phyloP scores from a whole-genome alignment of 2,888 invertebrate species.

The Odontothrips loti region DNA sequence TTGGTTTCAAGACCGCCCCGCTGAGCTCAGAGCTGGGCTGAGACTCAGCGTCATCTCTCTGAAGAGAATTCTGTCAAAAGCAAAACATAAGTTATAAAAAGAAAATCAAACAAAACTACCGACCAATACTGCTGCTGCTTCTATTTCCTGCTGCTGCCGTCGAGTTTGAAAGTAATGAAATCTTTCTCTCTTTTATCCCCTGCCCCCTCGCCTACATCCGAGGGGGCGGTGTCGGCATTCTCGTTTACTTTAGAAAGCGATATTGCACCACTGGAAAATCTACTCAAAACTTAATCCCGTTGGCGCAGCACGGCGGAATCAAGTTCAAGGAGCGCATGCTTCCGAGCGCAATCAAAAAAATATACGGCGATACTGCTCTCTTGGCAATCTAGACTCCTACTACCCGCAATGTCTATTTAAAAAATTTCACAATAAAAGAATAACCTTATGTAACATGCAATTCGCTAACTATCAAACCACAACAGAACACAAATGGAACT shows the following conservation, averaged over 20 bases:
- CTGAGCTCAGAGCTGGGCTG: constrained; percentile 16
- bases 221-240: constrained; percentile 19
- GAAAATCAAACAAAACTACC: constrained; percentile 16
- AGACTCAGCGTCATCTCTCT: constrained; percentile 21
- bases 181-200: not conserved
- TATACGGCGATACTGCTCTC: not conserved
- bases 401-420: not conserved
- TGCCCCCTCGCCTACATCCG: not conserved
- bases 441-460: not conserved
- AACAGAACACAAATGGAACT: constrained; percentile 7
- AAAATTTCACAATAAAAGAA: not conserved
- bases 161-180: constrained; percentile 22
- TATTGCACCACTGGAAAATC: constrained; percentile 24
- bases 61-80: constrained; percentile 16
- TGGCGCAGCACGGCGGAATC: constrained; percentile 10
- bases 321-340: constrained; percentile 16
- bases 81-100: constrained; percentile 21
- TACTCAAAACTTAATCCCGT: constrained; percentile 17
- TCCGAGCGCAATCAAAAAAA: constrained; percentile 7
- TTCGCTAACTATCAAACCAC: constrained; percentile 19
- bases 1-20: constrained; percentile 10
- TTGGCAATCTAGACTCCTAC: not conserved
- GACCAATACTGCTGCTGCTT: constrained; percentile 10
- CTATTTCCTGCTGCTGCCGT: constrained; percentile 8
- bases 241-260: constrained; percentile 24